Percentiles rank a stretch among this genome's conserved stretches.
Conservation (phyloP, 2,113 vertebrate genomes). For the Chinchilla lanigera region DNA sequence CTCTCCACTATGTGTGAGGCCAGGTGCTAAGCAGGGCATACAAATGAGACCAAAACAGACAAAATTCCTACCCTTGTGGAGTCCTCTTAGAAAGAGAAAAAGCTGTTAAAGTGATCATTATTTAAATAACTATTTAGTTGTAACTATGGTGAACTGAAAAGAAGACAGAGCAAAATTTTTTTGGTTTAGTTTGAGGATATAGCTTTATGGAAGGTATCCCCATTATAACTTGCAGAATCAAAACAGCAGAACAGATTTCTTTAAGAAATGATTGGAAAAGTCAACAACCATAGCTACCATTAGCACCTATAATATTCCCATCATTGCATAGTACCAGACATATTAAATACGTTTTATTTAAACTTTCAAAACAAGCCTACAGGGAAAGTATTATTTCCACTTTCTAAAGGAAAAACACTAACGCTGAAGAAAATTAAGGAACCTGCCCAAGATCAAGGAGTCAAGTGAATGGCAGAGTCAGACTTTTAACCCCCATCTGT, state of each 20-base stretch:
- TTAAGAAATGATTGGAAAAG: not conserved
- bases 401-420: constrained; percentile 38
- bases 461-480: not conserved
- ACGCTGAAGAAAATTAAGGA: not conserved
- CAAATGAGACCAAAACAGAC: not conserved
- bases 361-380: constrained; percentile 35
- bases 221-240: not conserved
- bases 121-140: not conserved
- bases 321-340: not conserved
- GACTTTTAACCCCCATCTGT: not conserved
- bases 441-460: not conserved
- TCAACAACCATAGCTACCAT: not conserved
- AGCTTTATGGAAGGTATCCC: not conserved
- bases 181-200: not conserved
- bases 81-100: not conserved
- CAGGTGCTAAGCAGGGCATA: not conserved
- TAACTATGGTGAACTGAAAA: not conserved
- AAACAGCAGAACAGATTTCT: not conserved
- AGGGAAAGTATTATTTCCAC: not conserved
- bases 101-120: not conserved
- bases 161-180: not conserved
- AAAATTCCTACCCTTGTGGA: not conserved
- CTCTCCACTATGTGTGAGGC: not conserved
- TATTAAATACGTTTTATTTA: not conserved
- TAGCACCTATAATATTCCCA: not conserved